phyloP scores from a whole-genome alignment of 2,113 vertebrate genomes.

The Isichthys henryi region DNA sequence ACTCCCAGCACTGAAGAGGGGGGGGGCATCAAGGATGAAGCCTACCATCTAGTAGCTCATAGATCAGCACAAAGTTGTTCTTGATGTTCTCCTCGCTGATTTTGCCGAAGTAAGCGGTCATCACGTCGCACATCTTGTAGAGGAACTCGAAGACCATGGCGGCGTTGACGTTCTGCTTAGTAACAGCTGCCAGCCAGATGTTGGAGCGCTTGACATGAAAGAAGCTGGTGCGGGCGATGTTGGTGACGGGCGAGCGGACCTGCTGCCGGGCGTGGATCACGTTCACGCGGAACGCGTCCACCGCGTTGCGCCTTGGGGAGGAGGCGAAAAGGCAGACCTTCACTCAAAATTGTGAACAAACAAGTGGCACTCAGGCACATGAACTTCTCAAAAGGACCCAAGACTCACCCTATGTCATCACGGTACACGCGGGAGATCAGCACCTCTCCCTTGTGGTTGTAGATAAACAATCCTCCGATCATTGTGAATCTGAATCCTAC shows the following conservation, averaged over 20 bases:
- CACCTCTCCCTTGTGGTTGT: conserved; percentile 89
- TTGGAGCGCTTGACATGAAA: conserved; percentile 99
- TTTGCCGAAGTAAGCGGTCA: conserved; percentile 98
- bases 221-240: conserved; percentile 97
- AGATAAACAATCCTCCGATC: conserved; percentile 88
- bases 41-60: conserved; percentile 93
- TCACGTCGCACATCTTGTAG: conserved; percentile 99
- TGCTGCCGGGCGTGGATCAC: conserved; percentile 98
- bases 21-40: neutral
- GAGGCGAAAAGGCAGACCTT: neutral
- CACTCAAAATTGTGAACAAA: neutral
- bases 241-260: conserved; percentile 95
- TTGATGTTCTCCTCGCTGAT: conserved; percentile 99
- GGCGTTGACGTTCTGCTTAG: conserved; percentile 99
- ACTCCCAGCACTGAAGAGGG: neutral
- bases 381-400: neutral
- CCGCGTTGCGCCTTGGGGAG: conserved; percentile 80
- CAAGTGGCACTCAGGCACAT: neutral
- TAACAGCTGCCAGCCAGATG: conserved; percentile 98
- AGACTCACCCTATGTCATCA: conserved; percentile 85
- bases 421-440: conserved; percentile 85
- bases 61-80: conserved; percentile 99
- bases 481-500: conserved; percentile 71
- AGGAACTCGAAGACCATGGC: conserved; percentile 99
- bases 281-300: conserved; percentile 97